Evolutionary conservation across 2,113 vertebrate genomes (phyloP).

Genomic region (Ophthalmotilapia sp.): DNA sequence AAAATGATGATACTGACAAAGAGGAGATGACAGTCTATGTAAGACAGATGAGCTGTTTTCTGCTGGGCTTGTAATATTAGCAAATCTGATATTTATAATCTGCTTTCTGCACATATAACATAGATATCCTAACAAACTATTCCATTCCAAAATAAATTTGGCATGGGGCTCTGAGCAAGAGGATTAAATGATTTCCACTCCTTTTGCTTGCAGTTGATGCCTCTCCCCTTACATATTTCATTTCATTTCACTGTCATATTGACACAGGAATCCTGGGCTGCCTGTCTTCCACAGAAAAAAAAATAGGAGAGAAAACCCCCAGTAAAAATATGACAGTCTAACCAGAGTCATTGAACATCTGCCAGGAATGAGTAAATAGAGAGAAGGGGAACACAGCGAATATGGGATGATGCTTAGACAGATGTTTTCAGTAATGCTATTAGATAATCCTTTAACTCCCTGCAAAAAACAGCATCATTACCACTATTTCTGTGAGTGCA

Average conservation of each 20-base stretch:
- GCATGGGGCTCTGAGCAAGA: not conserved
- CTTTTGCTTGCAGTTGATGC: not conserved
- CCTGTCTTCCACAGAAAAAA: not conserved
- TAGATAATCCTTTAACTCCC: constrained; percentile 67
- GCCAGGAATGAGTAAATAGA: constrained; percentile 16
- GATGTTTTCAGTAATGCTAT: constrained; percentile 67
- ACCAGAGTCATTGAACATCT: constrained; percentile 24
- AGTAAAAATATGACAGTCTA: constrained; percentile 17
- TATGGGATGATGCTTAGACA: constrained; percentile 49
- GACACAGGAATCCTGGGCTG: not conserved
- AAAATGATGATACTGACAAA: not conserved
- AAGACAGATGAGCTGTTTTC: constrained; percentile 18
- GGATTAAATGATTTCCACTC: constrained; percentile 42
- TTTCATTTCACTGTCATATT: not conserved
- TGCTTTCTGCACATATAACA: constrained; percentile 39
- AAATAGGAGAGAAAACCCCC: not conserved
- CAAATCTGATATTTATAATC: constrained; percentile 62
- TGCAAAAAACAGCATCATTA: constrained; percentile 65
- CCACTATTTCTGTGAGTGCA: constrained; percentile 44
- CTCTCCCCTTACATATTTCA: not conserved
- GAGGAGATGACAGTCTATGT: not conserved
- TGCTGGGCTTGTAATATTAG: constrained; percentile 39
- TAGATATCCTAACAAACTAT: constrained; percentile 22
- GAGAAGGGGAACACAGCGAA: not conserved
- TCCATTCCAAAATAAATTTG: constrained; percentile 21